A percentile compares a stretch with the other conserved stretches of the same genome.
Evolutionary conservation across 1,140 invertebrate species (phyloP).

Genomic region (Batillaria attramentaria): DNA sequence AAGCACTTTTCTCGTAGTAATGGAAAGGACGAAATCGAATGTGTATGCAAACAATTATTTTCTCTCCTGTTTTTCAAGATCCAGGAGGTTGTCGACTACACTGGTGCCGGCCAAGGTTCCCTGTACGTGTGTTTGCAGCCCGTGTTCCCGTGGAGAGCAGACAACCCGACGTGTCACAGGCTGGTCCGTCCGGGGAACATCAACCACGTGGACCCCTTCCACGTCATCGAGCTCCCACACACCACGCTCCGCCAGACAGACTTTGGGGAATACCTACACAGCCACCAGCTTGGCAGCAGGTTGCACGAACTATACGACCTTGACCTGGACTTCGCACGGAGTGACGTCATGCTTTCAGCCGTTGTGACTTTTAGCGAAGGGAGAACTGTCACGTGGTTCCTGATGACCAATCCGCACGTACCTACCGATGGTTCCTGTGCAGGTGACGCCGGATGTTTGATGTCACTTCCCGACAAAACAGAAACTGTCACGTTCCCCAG

Average conservation of each 20-base stretch:
- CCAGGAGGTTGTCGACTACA: neutral
- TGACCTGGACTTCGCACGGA: conserved; percentile 33
- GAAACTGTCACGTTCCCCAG: neutral
- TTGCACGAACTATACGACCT: conserved; percentile 21
- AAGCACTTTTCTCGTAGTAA: too few relatives aligned
- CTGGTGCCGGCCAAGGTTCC: neutral
- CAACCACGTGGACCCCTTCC: neutral
- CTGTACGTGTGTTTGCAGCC: conserved; percentile 12
- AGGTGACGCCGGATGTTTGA: neutral
- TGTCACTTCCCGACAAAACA: neutral
- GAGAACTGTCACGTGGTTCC: conserved; percentile 35
- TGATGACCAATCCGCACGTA: conserved; percentile 26
- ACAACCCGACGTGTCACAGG: neutral
- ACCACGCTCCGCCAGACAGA: neutral
- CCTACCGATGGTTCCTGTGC: neutral
- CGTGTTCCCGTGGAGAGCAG: conserved; percentile 7
- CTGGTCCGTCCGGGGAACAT: neutral
- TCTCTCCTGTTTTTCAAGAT: neutral
- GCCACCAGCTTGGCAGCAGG: conserved; percentile 29
- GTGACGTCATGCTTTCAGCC: conserved; percentile 16
- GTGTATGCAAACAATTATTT: neutral
- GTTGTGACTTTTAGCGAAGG: conserved; percentile 6
- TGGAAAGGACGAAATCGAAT: neutral
- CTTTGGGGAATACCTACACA: conserved; percentile 5
- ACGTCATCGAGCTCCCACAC: conserved; percentile 19